A percentile compares a stretch with the other conserved stretches of the same genome.
phyloP scores from a whole-genome alignment of 2,797 vertebrate species.

The Synaphobranchus kaupii region DNA sequence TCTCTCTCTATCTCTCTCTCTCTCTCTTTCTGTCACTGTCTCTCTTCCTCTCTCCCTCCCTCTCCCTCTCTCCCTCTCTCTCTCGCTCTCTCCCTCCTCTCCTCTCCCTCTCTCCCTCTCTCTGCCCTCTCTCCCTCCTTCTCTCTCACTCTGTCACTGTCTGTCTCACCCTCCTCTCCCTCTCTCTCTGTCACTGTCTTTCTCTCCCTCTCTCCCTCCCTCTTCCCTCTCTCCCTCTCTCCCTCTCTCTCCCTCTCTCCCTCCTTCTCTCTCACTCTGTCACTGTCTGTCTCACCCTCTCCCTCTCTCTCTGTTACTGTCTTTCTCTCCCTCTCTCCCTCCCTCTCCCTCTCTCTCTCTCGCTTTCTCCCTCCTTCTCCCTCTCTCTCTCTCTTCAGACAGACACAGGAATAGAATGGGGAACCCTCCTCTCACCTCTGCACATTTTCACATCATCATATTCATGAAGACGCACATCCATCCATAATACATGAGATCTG shows the following conservation, averaged over 20 bases:
- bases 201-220: not conserved
- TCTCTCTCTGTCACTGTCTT: not conserved
- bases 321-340: too few relatives aligned
- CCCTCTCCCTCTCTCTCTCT: not conserved
- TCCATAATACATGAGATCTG: conserved; percentile 81
- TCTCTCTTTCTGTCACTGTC: not conserved
- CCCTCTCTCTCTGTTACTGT: not conserved
- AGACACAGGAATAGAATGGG: conserved; percentile 79
- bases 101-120: not conserved
- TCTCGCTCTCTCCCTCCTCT: not conserved
- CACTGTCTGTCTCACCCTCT: not conserved
- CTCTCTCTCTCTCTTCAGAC: conserved; percentile 64
- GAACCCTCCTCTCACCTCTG: conserved; percentile 84
- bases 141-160: too few relatives aligned
- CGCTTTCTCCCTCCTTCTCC: conserved; percentile 9
- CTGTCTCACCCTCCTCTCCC: too few relatives aligned
- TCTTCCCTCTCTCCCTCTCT: not conserved
- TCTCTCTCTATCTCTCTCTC: conserved; percentile 34
- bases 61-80: not conserved
- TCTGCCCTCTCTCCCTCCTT: not conserved
- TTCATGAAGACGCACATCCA: conserved; percentile 76
- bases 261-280: conserved; percentile 47
- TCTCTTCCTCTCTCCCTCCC: not conserved
- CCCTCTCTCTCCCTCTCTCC: conserved; percentile 36
- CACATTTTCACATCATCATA: conserved; percentile 77